Conservation (phyloP, 2,888 invertebrate species). For the Amphipoea oculea region DNA sequence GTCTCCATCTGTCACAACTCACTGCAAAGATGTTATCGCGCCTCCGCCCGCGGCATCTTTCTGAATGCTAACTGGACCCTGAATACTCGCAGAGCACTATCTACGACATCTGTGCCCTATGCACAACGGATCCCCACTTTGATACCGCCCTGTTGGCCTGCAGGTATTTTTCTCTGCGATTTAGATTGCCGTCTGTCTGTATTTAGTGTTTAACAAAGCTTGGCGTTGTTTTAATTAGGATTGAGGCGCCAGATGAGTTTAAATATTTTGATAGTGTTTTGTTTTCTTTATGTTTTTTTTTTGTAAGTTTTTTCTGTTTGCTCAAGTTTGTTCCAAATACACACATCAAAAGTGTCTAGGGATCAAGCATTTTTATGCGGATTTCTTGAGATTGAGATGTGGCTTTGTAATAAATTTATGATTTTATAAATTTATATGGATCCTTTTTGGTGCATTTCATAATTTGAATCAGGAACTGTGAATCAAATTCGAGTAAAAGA, state of each 20-base stretch:
- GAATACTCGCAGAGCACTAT: conserved; percentile 81
- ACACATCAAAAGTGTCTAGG: no score
- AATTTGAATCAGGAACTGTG: no score
- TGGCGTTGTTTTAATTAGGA: conserved; percentile 51
- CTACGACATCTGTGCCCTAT: conserved; percentile 79
- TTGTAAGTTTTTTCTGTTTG: background rate
- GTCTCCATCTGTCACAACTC: conserved; percentile 72
- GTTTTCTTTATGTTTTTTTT: background rate
- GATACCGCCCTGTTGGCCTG: conserved; percentile 78
- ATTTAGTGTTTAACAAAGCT: conserved; percentile 73
- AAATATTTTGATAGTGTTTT: conserved; percentile 1
- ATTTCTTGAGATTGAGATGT: no score
- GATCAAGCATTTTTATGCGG: no score
- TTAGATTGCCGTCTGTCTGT: conserved; percentile 83
- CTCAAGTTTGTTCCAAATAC: background rate
- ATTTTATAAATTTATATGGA: no score
- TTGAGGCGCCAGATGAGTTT: background rate
- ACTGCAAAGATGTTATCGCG: conserved; percentile 86
- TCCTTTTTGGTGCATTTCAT: no score
- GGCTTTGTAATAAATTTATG: no score
- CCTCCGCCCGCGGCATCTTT: conserved; percentile 87
- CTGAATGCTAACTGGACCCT: conserved; percentile 88
- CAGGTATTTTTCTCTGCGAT: conserved; percentile 86
- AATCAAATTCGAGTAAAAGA: no score
- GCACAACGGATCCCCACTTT: conserved; percentile 80